Evolutionary conservation across 2,888 invertebrate genomes (phyloP).

Genomic region (Stenurella melanura): DNA sequence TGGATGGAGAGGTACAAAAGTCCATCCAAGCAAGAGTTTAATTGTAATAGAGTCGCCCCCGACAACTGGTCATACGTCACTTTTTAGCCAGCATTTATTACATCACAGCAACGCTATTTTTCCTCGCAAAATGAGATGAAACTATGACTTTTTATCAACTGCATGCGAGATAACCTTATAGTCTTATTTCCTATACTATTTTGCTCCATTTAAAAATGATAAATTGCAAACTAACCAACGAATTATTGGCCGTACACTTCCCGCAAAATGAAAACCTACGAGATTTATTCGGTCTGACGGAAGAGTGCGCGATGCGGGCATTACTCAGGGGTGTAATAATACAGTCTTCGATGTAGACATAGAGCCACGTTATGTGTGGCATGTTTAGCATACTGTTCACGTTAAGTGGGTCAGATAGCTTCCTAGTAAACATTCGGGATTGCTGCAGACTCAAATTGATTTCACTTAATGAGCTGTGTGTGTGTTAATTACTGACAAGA

Average conservation of each 20-base stretch:
- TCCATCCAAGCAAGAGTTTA: no score
- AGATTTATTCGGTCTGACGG: slow-evolving; percentile 24
- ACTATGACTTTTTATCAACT: neutral
- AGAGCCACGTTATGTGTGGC: slow-evolving; percentile 44
- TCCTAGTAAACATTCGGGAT: slow-evolving; percentile 18
- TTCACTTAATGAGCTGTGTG: slow-evolving; percentile 19
- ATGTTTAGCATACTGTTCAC: slow-evolving; percentile 54
- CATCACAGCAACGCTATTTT: neutral
- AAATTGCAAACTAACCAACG: slow-evolving; percentile 22
- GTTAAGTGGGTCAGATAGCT: slow-evolving; percentile 55
- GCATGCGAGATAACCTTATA: no score
- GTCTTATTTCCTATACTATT: slow-evolving; percentile 13
- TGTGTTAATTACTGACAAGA: slow-evolving; percentile 3
- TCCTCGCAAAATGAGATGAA: neutral
- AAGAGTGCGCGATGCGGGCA: slow-evolving; percentile 8
- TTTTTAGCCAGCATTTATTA: neutral
- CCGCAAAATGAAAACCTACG: slow-evolving; percentile 28
- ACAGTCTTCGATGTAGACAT: slow-evolving; percentile 31
- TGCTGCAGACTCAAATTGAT: slow-evolving; percentile 19
- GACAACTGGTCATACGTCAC: neutral
- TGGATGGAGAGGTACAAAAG: no score
- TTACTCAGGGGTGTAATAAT: slow-evolving; percentile 27
- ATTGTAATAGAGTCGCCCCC: neutral
- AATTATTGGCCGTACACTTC: neutral
- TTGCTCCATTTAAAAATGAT: slow-evolving; percentile 23